These are phyloP conservation scores for Altica lythri DNA, from an alignment of 2,888 invertebrate genomes.

Conservation along the genomic window DNA sequence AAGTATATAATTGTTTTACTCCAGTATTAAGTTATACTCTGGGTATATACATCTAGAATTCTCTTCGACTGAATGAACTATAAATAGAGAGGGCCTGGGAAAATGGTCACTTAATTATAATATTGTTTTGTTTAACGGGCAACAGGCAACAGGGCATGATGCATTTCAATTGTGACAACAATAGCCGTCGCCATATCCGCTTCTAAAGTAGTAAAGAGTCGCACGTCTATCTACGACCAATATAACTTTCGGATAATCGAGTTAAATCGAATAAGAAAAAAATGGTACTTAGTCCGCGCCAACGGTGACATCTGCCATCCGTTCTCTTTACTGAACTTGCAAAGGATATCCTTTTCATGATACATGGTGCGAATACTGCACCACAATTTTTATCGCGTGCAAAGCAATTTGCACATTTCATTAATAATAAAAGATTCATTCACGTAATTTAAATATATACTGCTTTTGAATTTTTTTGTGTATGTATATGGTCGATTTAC, in stretches of 20 bases:
- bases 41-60: too few relatives aligned
- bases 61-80: too few relatives aligned
- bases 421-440: too few relatives aligned
- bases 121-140: constrained; percentile 28
- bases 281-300: constrained; percentile 20
- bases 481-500: too few relatives aligned
- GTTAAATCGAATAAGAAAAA: constrained; percentile 34
- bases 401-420: too few relatives aligned
- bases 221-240: constrained; percentile 41
- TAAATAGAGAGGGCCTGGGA: constrained; percentile 38
- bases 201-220: constrained; percentile 40
- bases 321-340: too few relatives aligned
- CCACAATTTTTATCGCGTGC: too few relatives aligned
- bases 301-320: constrained; percentile 20
- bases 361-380: constrained; percentile 8
- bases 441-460: too few relatives aligned
- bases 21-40: too few relatives aligned
- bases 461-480: too few relatives aligned
- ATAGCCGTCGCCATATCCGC: constrained; percentile 44
- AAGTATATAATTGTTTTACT: too few relatives aligned
- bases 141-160: constrained; percentile 35
- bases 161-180: constrained; percentile 48
- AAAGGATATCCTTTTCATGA: constrained; percentile 26
- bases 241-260: constrained; percentile 30
- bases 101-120: constrained; percentile 35